Evolutionary conservation across 1,140 invertebrate species (phyloP).

Genomic region (Aporrectodea caliginosa): DNA sequence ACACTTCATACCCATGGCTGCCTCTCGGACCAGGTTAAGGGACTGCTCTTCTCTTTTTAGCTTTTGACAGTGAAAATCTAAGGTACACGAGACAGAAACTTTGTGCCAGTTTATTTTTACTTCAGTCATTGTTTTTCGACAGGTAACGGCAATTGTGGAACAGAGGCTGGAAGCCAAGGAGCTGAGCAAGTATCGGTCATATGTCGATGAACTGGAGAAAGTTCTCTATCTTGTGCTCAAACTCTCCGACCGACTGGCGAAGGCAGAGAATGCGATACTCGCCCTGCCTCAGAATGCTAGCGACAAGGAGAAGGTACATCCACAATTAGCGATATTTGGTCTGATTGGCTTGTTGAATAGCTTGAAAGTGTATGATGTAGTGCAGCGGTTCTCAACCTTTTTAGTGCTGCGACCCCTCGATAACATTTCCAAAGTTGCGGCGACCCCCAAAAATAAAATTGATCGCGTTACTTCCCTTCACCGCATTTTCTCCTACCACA

Average conservation of each 20-base stretch:
- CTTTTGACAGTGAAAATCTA: not conserved
- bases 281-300: slow-evolving; percentile 60
- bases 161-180: slow-evolving; percentile 56
- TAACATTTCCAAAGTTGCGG: no score
- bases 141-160: not conserved
- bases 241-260: slow-evolving; percentile 74
- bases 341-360: not conserved
- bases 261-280: slow-evolving; percentile 71
- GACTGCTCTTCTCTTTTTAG: no score
- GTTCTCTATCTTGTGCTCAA: slow-evolving; percentile 80
- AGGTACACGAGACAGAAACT: not conserved
- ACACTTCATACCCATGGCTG: no score
- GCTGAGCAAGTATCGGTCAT: slow-evolving; percentile 73
- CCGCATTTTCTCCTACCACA: no score
- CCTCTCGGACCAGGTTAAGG: no score
- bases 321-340: not conserved
- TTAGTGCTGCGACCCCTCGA: no score
- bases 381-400: no score
- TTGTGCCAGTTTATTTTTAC: not conserved
- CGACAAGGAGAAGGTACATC: slow-evolving; percentile 66
- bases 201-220: slow-evolving; percentile 80
- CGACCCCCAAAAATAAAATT: no score
- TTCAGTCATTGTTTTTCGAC: not conserved
- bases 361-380: not conserved
- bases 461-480: no score